Conservation (phyloP, 2,888 invertebrate genomes). For the Drosophila suboccidentalis region DNA sequence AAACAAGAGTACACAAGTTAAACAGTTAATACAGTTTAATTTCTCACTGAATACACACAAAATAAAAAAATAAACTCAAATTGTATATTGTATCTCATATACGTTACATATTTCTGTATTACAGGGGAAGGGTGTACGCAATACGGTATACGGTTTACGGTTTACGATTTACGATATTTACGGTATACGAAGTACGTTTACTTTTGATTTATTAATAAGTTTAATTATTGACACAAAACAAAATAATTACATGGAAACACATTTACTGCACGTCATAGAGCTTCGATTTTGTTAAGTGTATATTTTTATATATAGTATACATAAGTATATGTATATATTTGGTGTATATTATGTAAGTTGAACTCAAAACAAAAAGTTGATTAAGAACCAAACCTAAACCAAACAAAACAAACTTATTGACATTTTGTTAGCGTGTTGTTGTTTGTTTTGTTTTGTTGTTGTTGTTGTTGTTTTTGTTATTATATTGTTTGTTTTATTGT, state of each 20-base stretch:
- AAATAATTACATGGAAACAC: slow-evolving; percentile 74
- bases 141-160: slow-evolving; percentile 9
- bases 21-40: slow-evolving; percentile 24
- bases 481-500: slow-evolving; percentile 22
- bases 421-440: slow-evolving; percentile 57
- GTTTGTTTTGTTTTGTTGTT: slow-evolving; percentile 37
- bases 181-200: slow-evolving; percentile 35
- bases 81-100: slow-evolving; percentile 14
- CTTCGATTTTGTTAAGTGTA: slow-evolving; percentile 80
- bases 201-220: slow-evolving; percentile 32
- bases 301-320: slow-evolving; percentile 37
- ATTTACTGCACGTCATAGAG: slow-evolving; percentile 84
- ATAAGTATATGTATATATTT: slow-evolving; percentile 18
- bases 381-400: slow-evolving; percentile 55
- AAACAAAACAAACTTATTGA: slow-evolving; percentile 64
- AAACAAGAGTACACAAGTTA: slow-evolving; percentile 32
- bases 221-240: slow-evolving; percentile 50
- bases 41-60: slow-evolving; percentile 8
- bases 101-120: slow-evolving; percentile 4
- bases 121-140: slow-evolving; percentile 19
- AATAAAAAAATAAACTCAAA: slow-evolving; percentile 39
- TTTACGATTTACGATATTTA: slow-evolving; percentile 7
- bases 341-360: slow-evolving; percentile 36
- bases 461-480: slow-evolving; percentile 29
- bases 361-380: slow-evolving; percentile 47